Conservation (phyloP, 2,113 vertebrate species). For the Balaenoptera acutorostrata region DNA sequence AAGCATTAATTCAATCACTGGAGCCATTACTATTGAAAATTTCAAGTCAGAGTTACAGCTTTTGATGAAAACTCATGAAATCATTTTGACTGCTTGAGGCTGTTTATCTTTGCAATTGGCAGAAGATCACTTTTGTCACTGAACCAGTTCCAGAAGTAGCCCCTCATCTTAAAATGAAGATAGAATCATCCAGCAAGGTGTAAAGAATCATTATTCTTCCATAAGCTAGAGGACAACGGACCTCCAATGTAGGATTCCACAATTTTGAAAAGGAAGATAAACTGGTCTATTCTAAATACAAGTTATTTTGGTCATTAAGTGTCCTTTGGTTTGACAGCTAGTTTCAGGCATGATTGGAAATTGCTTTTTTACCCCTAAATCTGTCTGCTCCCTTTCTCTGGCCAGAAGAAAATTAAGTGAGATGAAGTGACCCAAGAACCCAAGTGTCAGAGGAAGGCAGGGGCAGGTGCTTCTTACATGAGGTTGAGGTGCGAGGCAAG, state of each 20-base stretch:
- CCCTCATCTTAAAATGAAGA: constrained; percentile 35
- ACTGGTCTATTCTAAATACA: not conserved
- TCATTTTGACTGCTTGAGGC: constrained; percentile 18
- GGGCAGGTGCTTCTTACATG: not conserved
- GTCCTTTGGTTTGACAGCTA: not conserved
- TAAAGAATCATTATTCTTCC: constrained; percentile 17
- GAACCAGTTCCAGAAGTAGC: constrained; percentile 27
- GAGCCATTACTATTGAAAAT: not conserved
- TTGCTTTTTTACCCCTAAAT: not conserved
- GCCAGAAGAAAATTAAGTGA: not conserved
- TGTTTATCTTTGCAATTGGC: constrained; percentile 46
- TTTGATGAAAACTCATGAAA: constrained; percentile 18
- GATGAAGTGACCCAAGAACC: not conserved
- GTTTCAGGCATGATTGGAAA: not conserved
- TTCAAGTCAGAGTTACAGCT: not conserved
- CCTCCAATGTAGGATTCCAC: not conserved
- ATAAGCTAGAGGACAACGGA: not conserved
- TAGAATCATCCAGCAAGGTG: not conserved
- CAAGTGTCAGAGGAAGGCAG: not conserved
- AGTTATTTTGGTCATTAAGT: not conserved
- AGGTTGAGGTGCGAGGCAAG: not conserved
- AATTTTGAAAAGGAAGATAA: not conserved
- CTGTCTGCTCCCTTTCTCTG: not conserved
- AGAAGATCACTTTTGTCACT: constrained; percentile 36
- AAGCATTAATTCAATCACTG: not conserved